Evolutionary conservation across 2,113 vertebrate species (phyloP).

Genomic region (Prionailurus bengalensis): DNA sequence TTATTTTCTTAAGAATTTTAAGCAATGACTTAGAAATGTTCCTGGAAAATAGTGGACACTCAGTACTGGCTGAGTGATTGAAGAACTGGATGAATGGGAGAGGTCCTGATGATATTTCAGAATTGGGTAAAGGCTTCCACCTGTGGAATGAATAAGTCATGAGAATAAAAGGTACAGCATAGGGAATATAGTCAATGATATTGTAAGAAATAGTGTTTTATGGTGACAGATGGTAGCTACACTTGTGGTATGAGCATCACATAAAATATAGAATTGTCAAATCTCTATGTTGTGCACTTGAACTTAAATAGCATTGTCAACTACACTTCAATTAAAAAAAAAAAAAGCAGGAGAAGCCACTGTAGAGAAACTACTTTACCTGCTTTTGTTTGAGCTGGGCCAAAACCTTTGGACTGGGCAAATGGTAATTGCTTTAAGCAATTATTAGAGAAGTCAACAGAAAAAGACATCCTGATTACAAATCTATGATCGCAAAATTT

Average conservation of each 20-base stretch:
- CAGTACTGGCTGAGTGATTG: background rate
- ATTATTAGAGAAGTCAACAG: background rate
- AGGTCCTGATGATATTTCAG: background rate
- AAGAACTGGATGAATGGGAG: background rate
- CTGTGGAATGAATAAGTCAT: background rate
- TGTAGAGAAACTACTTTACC: background rate
- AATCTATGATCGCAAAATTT: background rate
- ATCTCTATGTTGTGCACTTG: background rate
- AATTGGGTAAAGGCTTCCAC: background rate
- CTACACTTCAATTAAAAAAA: too few species aligned
- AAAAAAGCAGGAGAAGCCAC: background rate
- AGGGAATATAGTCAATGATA: background rate
- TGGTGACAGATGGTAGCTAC: background rate
- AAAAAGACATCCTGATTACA: background rate
- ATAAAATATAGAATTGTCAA: background rate
- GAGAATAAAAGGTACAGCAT: background rate
- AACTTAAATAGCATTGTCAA: background rate
- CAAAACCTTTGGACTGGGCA: background rate
- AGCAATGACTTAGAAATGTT: background rate
- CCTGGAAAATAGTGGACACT: background rate
- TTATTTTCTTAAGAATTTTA: background rate
- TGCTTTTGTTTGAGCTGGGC: background rate
- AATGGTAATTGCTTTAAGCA: background rate
- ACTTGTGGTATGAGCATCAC: background rate
- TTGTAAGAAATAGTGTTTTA: background rate